phyloP scores from a whole-genome alignment of 2,888 invertebrate species.

The Drepanosiphum platanoidis region DNA sequence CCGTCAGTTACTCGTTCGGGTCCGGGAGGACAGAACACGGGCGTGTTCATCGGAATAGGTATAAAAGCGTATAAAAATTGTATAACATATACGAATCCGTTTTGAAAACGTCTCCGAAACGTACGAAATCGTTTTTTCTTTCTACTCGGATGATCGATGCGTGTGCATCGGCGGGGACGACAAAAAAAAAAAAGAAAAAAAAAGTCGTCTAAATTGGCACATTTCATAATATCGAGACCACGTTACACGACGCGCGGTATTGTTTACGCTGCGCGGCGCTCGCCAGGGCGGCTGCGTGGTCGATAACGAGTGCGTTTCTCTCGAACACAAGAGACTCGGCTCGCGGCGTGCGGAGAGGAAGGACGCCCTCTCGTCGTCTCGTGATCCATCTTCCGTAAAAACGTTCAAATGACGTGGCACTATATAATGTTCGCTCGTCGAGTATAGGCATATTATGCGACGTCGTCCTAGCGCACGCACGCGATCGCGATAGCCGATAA shows the following conservation, averaged over 20 bases:
- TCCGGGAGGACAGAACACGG: too few species aligned
- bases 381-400: constrained; percentile 45
- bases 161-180: too few species aligned
- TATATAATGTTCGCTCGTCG: background rate
- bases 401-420: constrained; percentile 33
- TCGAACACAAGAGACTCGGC: background rate
- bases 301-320: constrained; percentile 12
- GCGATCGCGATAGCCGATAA: constrained; percentile 39
- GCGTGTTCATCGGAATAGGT: too few species aligned
- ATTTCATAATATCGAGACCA: background rate
- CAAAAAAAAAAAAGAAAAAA: too few species aligned
- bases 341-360: background rate
- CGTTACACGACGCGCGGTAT: background rate
- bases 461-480: constrained; percentile 29
- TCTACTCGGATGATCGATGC: background rate
- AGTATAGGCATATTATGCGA: too few species aligned
- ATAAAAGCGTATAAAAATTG: too few species aligned
- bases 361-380: background rate
- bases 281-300: background rate
- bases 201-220: constrained; percentile 9
- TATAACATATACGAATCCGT: background rate
- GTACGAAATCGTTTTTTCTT: background rate
- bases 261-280: background rate
- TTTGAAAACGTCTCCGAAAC: background rate
- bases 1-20: too few species aligned